Evolutionary conservation across 2,888 invertebrate species (phyloP).

Genomic region (Linyphia triangularis): DNA sequence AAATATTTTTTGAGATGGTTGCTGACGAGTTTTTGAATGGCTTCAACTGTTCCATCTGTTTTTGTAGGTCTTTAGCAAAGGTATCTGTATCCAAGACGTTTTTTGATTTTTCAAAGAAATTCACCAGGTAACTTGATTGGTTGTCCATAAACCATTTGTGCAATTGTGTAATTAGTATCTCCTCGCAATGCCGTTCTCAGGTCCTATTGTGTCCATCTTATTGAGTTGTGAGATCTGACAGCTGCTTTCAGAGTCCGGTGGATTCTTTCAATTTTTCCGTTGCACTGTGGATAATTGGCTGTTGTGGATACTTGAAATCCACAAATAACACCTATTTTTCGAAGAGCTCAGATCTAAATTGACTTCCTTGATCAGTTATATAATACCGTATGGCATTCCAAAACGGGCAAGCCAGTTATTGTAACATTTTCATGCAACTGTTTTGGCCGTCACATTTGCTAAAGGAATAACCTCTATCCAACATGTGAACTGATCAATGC

Average conservation of each 20-base stretch:
- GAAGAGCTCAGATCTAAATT: conserved; percentile 77
- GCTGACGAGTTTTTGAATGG: not conserved
- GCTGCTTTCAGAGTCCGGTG: not conserved
- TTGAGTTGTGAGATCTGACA: not conserved
- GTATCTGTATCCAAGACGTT: not conserved
- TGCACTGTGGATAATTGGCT: conserved; percentile 11
- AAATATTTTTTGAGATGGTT: not conserved
- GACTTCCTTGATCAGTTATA: conserved; percentile 78
- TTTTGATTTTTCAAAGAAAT: not conserved
- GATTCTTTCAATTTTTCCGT: conserved; percentile 15
- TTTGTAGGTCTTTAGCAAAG: conserved; percentile 16
- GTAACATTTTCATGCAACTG: conserved; percentile 79
- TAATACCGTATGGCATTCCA: conserved; percentile 78
- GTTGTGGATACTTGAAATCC: not conserved
- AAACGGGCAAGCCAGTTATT: conserved; percentile 80
- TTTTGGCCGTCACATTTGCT: conserved; percentile 79
- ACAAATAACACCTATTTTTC: not conserved
- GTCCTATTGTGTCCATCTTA: not conserved
- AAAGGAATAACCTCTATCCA: conserved; percentile 80
- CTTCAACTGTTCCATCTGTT: not conserved
- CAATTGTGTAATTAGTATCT: not conserved
- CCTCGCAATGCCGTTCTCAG: not conserved
- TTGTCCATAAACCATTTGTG: conserved; percentile 1
- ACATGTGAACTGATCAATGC: conserved; percentile 77
- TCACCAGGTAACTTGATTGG: not conserved